Evolutionary conservation across 2,797 vertebrate species (phyloP), one percentile per base, ranked within the genome.

Genomic region (Odontamblyopus lacepedii): DNA sequence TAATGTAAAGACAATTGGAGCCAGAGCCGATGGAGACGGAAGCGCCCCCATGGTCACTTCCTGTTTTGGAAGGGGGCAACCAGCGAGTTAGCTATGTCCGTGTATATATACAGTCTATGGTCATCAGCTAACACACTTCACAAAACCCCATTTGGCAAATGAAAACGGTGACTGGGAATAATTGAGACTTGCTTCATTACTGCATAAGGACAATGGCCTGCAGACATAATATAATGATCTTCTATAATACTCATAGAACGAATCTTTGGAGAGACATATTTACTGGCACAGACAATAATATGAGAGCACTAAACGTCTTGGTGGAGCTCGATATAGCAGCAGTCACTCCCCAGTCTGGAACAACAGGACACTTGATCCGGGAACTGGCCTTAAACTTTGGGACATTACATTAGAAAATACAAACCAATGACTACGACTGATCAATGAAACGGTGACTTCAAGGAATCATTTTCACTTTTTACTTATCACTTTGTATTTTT

Each of bases 271-370:
- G 12, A 63, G 23, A 18, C 51, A 55, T 71, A 62, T 76, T 76
- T 73, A 70, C 66, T 69, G 70, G 60, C 72, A 76, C 48, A 60
- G 51, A 67, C n/a, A 41, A 66, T 69, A 26, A 68, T 27, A 70
- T 23, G 4, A 30, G 69, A 4, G 44, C 26, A 44, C 56, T 71
- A 27, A 76, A 78, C 57, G 66, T 13, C 56, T 62, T 30, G 41
- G 56, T 70, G 61, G 57, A 48, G 44, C 13, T 48, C 12, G 63
- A 66, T 64, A 70, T 48, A 55, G 11, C 61, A 72, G 44, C 5
- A 51, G 27, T 16, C 27, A 55, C 74, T 55, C 41, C 27, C 23
- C 12, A 29, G 51, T 9, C 62, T 57, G 67, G 18, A 69, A 77
- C 66, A 73, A 69, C 2, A 50, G n/a, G 38, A 41, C 41, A 74